Percentiles rank a stretch among this genome's conserved stretches.
Conservation (phyloP, 2,888 invertebrate species). For the Orthonevra nobilis region DNA sequence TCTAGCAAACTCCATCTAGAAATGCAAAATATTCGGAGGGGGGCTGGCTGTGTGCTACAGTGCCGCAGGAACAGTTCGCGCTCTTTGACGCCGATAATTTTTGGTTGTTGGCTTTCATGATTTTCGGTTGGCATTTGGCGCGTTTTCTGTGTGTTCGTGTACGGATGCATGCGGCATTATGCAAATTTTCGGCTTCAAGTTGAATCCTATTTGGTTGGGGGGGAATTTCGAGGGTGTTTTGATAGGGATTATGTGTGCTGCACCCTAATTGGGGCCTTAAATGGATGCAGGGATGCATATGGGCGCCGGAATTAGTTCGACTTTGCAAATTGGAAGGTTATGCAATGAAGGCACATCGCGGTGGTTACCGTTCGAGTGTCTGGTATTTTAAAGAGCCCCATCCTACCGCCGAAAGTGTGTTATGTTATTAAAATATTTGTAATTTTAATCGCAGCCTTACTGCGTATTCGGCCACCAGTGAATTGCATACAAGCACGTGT, state of each 20-base stretch:
- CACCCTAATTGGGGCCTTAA: conserved; percentile 6
- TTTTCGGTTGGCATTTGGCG: conserved; percentile 16
- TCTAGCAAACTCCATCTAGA: too few relatives aligned
- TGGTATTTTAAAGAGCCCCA: background rate
- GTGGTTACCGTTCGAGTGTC: background rate
- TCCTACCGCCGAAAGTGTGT: background rate
- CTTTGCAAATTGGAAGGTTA: conserved; percentile 35
- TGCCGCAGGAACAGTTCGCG: background rate
- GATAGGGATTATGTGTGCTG: conserved; percentile 15
- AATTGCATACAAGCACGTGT: background rate
- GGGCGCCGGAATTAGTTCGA: conserved; percentile 8
- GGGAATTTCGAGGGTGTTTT: conserved; percentile 3
- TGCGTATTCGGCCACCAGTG: too few relatives aligned
- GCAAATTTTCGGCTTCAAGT: conserved; percentile 42
- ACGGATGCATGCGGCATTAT: conserved; percentile 22
- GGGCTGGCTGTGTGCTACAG: conserved; percentile 49
- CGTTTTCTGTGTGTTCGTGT: conserved; percentile 8
- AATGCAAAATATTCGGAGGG: too few relatives aligned
- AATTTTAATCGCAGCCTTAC: conserved; percentile 2
- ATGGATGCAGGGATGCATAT: background rate
- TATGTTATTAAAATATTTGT: background rate
- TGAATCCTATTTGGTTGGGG: conserved; percentile 24
- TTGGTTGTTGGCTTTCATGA: conserved; percentile 34
- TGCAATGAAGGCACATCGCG: conserved; percentile 5
- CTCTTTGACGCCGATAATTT: conserved; percentile 43